phyloP scores from a whole-genome alignment of 2,113 vertebrate species.

The Oryctolagus cuniculus region mOryCun1.1 NC_091433.1:110540501-110541000 shows the following conservation, averaged over 20 bases:
- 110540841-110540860: background rate
- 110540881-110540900: background rate
- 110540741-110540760: background rate
- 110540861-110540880: background rate
- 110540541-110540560: conserved; percentile 45
- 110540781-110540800: background rate
- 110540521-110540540: conserved; percentile 7
- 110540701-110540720: background rate
- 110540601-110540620: conserved; percentile 7
- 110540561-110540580: conserved; percentile 50
- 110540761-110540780: background rate
- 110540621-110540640: background rate
- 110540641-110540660: background rate
- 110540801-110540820: background rate
- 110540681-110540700: background rate
- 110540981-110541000: background rate
- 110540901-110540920: conserved; percentile 9
- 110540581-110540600: background rate
- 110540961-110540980: background rate
- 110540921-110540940: background rate
- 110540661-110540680: background rate
- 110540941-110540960: background rate
- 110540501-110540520: conserved; percentile 7
- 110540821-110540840: background rate
- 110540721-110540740: background rate